These are phyloP conservation scores for Shinisaurus crocodilurus DNA, from an alignment of 2,113 vertebrate genomes.

Conservation along the genomic window DNA sequence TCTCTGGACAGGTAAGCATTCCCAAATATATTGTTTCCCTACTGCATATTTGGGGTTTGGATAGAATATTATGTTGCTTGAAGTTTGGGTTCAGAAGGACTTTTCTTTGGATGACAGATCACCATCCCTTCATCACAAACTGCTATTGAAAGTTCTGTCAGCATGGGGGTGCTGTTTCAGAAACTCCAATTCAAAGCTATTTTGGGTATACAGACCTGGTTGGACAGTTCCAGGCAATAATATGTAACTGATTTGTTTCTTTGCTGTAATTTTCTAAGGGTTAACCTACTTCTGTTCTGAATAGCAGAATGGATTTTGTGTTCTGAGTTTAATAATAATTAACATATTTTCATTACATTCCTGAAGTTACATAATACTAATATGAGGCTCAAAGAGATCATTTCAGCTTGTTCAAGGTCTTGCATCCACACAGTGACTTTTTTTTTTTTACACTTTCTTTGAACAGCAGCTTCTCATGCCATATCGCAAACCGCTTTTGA, in stretches of 20 bases:
- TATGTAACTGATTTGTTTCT: not conserved
- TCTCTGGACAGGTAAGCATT: slow-evolving; percentile 88
- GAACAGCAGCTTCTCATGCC: not conserved
- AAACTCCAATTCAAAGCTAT: not conserved
- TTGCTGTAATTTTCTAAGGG: not conserved
- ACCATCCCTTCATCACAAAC: not conserved
- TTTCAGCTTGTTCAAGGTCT: not conserved
- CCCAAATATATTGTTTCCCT: slow-evolving; percentile 38
- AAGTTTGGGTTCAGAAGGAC: not conserved
- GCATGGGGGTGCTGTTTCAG: not conserved
- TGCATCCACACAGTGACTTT: not conserved
- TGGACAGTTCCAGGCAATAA: not conserved
- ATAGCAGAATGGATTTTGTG: not conserved
- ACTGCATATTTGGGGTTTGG: not conserved
- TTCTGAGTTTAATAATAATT: not conserved
- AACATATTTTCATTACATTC: not conserved
- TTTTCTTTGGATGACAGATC: not conserved
- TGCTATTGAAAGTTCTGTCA: not conserved
- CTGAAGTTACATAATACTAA: not conserved
- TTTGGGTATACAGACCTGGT: not conserved
- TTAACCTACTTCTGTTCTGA: not conserved
- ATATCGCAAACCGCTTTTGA: not conserved
- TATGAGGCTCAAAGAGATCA: not conserved
- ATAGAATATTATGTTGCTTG: not conserved
- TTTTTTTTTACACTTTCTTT: not conserved